phyloP scores from a whole-genome alignment of 2,113 vertebrate species.

The Scortum barcoo region DNA sequence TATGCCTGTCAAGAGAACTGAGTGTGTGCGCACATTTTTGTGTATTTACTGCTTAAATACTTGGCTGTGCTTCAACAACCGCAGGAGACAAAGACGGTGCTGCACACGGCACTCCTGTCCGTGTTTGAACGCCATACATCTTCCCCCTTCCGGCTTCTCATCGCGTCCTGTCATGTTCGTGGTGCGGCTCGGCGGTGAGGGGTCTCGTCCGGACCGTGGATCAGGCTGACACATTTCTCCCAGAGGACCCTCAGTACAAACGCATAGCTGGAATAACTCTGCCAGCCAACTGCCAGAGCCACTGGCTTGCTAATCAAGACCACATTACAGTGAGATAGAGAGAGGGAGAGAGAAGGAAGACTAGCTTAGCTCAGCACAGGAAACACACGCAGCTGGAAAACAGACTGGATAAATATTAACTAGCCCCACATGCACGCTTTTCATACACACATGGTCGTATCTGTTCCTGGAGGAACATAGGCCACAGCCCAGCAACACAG shows the following conservation, averaged over 20 bases:
- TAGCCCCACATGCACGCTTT: conserved; percentile 21
- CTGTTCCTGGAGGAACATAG: conserved; percentile 24
- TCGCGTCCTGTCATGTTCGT: conserved; percentile 32
- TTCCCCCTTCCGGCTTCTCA: background rate
- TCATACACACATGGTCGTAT: conserved; percentile 12
- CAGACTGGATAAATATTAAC: conserved; percentile 53
- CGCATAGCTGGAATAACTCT: conserved; percentile 61
- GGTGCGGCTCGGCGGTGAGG: conserved; percentile 10
- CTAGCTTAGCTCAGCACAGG: conserved; percentile 49
- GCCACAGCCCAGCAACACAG: conserved; percentile 41
- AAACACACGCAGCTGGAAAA: conserved; percentile 57
- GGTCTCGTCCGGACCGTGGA: conserved; percentile 50
- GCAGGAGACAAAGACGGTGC: conserved; percentile 8
- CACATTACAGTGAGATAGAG: conserved; percentile 31
- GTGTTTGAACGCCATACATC: conserved; percentile 25
- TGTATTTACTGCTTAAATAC: conserved; percentile 43
- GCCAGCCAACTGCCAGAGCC: conserved; percentile 46
- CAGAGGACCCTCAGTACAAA: conserved; percentile 46
- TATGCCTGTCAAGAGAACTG: conserved; percentile 36
- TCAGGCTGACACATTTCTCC: conserved; percentile 60
- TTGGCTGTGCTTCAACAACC: conserved; percentile 1
- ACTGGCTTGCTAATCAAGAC: conserved; percentile 61
- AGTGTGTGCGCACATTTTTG: conserved; percentile 25
- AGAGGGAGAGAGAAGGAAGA: conserved; percentile 24
- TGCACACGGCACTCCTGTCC: background rate